phyloP scores from a whole-genome alignment of 2,888 invertebrate genomes.

The Hyposoter dolosus region DNA sequence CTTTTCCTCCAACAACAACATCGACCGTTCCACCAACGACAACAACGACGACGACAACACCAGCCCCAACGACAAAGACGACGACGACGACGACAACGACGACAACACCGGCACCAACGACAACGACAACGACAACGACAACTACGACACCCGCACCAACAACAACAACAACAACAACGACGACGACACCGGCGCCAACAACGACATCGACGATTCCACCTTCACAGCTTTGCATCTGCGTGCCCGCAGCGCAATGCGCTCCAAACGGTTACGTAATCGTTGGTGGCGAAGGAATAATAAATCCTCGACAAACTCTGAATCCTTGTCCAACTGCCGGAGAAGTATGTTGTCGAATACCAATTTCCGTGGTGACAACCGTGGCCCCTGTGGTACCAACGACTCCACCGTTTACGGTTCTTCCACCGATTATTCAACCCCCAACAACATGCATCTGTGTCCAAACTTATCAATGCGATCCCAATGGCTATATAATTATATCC shows the following conservation, averaged over 20 bases:
- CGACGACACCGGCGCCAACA: constrained; percentile 58
- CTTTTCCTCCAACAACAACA: constrained; percentile 23
- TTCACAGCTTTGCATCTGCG: constrained; percentile 76
- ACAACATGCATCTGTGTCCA: constrained; percentile 72
- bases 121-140: constrained; percentile 64
- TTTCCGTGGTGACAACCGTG: constrained; percentile 46
- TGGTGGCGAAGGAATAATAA: constrained; percentile 76
- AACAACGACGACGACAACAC: background rate
- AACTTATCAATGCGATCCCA: constrained; percentile 72
- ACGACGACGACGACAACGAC: constrained; percentile 43
- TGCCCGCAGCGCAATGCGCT: constrained; percentile 75
- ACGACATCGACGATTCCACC: constrained; percentile 50
- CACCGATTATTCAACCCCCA: constrained; percentile 54
- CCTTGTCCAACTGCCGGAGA: constrained; percentile 69
- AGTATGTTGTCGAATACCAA: constrained; percentile 76
- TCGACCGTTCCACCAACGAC: constrained; percentile 46
- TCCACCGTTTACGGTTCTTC: constrained; percentile 46
- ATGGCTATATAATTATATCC: constrained; percentile 69
- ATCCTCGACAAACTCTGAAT: constrained; percentile 74
- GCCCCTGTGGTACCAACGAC: constrained; percentile 47
- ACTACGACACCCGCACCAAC: constrained; percentile 42
- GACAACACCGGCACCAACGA: constrained; percentile 49
- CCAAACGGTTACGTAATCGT: constrained; percentile 71
- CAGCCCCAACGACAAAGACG: constrained; percentile 24
- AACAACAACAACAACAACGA: constrained; percentile 62